A percentile compares a stretch with the other conserved stretches of the same genome.
phyloP scores from a whole-genome alignment of 30 jellyfish, hydroid and myxozoan species.

The Chrysaora quinquecirrha region DNA sequence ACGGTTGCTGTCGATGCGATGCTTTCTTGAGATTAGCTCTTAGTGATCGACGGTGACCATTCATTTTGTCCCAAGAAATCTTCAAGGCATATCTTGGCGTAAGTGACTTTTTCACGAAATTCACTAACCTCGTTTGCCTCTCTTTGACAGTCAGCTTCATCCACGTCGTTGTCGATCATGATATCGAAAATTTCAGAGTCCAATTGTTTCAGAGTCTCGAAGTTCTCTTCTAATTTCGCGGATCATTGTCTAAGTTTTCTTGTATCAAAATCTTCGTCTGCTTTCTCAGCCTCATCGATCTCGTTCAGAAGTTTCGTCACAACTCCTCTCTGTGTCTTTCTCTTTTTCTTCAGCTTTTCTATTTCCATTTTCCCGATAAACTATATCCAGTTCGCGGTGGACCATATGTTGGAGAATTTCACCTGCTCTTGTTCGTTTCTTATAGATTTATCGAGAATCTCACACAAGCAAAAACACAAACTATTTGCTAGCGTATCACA shows the following conservation, averaged over 20 bases:
- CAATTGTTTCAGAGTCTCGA: not conserved
- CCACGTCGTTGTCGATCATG: constrained; percentile 5
- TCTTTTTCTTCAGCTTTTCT: not conserved
- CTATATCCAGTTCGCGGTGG: constrained; percentile 5
- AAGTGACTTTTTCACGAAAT: not conserved
- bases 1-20: not conserved
- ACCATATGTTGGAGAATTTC: not conserved
- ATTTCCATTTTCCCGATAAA: constrained; percentile 6
- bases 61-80: not conserved
- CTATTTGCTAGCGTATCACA: too few relatives aligned
- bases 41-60: too few relatives aligned
- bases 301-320: constrained; percentile 1
- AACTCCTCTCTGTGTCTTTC: constrained; percentile 4
- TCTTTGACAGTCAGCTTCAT: not conserved
- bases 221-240: not conserved
- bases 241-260: not conserved
- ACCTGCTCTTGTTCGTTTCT: too few relatives aligned
- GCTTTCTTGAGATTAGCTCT: too few relatives aligned
- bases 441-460: too few relatives aligned
- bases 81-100: not conserved
- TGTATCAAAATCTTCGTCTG: not conserved
- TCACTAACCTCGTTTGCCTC: constrained; percentile 6
- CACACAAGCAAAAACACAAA: too few relatives aligned
- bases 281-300: constrained; percentile 1
- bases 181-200: not conserved